Conservation (phyloP, 2,888 invertebrate species). For the Euplexia lucipara region DNA sequence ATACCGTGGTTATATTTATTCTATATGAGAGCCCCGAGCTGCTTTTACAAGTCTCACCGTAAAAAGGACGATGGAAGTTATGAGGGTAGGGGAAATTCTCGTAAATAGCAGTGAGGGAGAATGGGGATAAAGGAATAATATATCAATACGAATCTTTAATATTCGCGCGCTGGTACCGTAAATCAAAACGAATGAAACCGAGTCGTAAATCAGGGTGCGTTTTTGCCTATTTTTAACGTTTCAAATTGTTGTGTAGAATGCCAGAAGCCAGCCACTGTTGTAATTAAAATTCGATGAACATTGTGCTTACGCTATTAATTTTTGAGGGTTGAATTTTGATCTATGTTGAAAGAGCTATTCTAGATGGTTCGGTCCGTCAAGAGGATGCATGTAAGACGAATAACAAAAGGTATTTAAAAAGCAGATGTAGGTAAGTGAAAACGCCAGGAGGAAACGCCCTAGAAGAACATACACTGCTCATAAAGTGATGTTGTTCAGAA, state of each 20-base stretch:
- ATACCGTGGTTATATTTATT: conserved; percentile 77
- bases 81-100: conserved; percentile 87
- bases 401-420: too few species aligned
- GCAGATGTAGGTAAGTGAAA: too few species aligned
- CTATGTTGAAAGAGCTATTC: too few species aligned
- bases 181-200: conserved; percentile 89
- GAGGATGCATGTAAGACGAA: too few species aligned
- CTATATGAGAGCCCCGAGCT: conserved; percentile 78
- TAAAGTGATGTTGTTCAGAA: too few species aligned
- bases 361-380: too few species aligned
- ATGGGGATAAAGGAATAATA: conserved; percentile 90
- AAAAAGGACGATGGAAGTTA: conserved; percentile 89
- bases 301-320: conserved; percentile 1
- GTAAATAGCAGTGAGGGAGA: conserved; percentile 89
- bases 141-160: conserved; percentile 91
- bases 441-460: too few species aligned
- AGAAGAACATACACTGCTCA: too few species aligned
- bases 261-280: conserved; percentile 50
- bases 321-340: conserved; percentile 4
- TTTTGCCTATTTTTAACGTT: conserved; percentile 77
- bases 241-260: conserved; percentile 70
- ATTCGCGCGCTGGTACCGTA: conserved; percentile 88
- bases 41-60: conserved; percentile 86
- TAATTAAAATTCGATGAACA: conserved; percentile 50
- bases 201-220: conserved; percentile 83